phyloP scores from a whole-genome alignment of 2,888 invertebrate species.

The Drosophila neonasuta region DNA sequence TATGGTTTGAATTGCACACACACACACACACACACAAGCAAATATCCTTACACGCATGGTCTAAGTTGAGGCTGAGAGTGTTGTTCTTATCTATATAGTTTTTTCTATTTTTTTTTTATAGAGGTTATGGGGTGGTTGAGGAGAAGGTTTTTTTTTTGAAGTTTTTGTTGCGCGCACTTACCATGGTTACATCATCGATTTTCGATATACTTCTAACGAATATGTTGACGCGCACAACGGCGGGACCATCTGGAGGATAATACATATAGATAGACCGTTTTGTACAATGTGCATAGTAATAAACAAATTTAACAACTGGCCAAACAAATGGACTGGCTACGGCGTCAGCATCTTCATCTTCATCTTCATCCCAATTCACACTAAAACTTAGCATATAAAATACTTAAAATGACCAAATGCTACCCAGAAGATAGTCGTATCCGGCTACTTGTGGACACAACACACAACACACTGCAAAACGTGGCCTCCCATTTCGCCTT shows the following conservation, averaged over 20 bases:
- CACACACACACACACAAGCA: slow-evolving; percentile 17
- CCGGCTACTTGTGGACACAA: slow-evolving; percentile 10
- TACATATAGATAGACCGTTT: slow-evolving; percentile 69
- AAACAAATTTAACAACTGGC: slow-evolving; percentile 64
- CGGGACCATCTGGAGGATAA: slow-evolving; percentile 90
- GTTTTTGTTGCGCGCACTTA: slow-evolving; percentile 86
- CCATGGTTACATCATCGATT: slow-evolving; percentile 99
- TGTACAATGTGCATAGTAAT: slow-evolving; percentile 55
- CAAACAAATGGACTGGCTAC: slow-evolving; percentile 31
- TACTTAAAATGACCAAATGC: slow-evolving; percentile 39
- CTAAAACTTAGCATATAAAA: slow-evolving; percentile 56
- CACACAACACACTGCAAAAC: slow-evolving; percentile 3
- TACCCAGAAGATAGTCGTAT: slow-evolving; percentile 11
- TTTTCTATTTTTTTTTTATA: slow-evolving; percentile 16
- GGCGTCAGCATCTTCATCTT: slow-evolving; percentile 32
- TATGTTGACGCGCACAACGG: slow-evolving; percentile 98
- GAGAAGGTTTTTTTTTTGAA: slow-evolving; percentile 26
- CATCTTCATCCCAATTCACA: slow-evolving; percentile 36
- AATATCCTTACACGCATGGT: slow-evolving; percentile 14
- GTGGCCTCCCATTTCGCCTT: slow-evolving; percentile 26
- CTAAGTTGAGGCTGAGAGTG: slow-evolving; percentile 29
- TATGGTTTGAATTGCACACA: slow-evolving; percentile 22
- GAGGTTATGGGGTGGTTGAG: slow-evolving; percentile 10
- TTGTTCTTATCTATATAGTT: slow-evolving; percentile 15
- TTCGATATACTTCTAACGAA: slow-evolving; percentile 99